Conservation (phyloP, 2,797 vertebrate genomes). For the Eidolon dupreanum region DNA sequence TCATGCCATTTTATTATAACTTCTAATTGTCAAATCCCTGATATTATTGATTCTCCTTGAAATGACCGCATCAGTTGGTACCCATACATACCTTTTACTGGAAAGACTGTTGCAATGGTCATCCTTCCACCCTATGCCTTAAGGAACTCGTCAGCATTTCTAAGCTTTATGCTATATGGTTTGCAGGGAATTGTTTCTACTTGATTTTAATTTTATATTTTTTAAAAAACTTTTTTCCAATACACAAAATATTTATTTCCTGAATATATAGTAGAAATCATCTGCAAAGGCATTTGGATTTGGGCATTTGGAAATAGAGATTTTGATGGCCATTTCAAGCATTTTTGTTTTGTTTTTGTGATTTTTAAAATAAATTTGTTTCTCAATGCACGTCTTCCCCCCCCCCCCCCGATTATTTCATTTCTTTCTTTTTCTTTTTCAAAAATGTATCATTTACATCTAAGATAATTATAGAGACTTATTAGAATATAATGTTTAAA, state of each 20-base stretch:
- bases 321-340: not conserved
- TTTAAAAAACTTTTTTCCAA: not conserved
- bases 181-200: not conserved
- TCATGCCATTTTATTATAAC: not conserved
- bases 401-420: not conserved
- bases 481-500: not conserved
- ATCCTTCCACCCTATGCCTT: not conserved
- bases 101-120: not conserved
- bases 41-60: not conserved
- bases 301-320: not conserved
- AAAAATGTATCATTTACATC: not conserved
- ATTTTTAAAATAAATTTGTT: not conserved
- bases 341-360: not conserved
- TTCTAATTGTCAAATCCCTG: not conserved
- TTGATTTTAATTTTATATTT: not conserved
- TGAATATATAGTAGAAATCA: not conserved
- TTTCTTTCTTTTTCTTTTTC: not conserved
- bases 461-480: not conserved
- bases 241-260: not conserved
- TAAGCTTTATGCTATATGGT: not conserved
- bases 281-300: not conserved
- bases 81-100: not conserved
- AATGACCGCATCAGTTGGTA: not conserved
- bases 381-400: not conserved
- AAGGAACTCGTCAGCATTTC: not conserved